Conservation (phyloP, 2,113 vertebrate species). For the Sphyrna mokarran region DNA sequence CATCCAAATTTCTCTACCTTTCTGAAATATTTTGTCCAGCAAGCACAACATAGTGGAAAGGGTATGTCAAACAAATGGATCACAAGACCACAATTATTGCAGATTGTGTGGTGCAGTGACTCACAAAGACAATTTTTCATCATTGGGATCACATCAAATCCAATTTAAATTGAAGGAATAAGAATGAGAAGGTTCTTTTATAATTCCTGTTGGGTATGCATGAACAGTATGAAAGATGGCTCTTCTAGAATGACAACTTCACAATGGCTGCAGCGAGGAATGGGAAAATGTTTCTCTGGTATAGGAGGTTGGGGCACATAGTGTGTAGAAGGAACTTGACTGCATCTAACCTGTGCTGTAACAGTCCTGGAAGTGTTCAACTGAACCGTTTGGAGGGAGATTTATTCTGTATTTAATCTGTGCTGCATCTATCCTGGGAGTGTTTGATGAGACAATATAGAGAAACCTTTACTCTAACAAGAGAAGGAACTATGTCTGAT, state of each 20-base stretch:
- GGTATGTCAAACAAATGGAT: neutral
- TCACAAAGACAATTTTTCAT: neutral
- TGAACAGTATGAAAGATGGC: neutral
- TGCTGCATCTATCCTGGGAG: neutral
- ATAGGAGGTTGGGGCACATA: neutral
- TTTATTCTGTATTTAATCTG: neutral
- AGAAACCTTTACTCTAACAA: neutral
- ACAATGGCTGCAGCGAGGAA: neutral
- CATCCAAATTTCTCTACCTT: neutral
- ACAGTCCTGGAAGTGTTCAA: neutral
- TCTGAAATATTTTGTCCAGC: neutral
- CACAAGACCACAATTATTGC: neutral
- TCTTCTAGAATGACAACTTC: neutral
- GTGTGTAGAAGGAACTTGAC: neutral
- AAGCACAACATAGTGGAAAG: neutral
- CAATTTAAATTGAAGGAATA: neutral
- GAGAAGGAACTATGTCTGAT: neutral
- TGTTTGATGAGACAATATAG: neutral
- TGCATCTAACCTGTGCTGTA: neutral
- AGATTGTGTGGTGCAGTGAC: too few relatives aligned
- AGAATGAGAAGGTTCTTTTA: neutral
- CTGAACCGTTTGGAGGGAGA: neutral
- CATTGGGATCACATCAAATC: neutral
- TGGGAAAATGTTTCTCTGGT: neutral
- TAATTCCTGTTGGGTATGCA: neutral